Evolutionary conservation across 2,888 invertebrate species (phyloP).

Genomic region (Drosophila neonasuta): DNA sequence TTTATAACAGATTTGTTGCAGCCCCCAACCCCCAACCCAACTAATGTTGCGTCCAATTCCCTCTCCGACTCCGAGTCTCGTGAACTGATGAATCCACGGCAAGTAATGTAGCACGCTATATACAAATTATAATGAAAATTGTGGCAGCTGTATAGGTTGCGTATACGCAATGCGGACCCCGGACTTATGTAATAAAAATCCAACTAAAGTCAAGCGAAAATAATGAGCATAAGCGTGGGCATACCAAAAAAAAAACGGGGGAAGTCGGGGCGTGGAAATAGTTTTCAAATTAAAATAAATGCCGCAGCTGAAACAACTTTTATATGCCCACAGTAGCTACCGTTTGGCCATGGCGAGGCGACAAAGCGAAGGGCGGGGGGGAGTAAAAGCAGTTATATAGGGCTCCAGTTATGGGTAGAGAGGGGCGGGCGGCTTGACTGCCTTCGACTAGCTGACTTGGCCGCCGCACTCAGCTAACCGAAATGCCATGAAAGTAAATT

Average conservation of each 20-base stretch:
- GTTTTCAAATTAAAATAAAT: constrained; percentile 78
- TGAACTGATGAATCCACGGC: constrained; percentile 23
- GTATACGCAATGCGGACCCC: constrained; percentile 65
- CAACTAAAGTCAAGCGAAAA: constrained; percentile 72
- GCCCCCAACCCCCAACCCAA: background rate
- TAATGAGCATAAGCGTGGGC: constrained; percentile 65
- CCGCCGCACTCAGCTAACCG: constrained; percentile 61
- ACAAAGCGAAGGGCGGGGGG: background rate
- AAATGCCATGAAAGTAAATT: constrained; percentile 76
- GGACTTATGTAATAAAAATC: constrained; percentile 72
- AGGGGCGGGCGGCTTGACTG: constrained; percentile 10
- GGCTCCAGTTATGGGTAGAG: constrained; percentile 3
- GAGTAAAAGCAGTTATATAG: background rate
- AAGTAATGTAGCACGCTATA: constrained; percentile 61
- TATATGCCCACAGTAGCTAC: constrained; percentile 56
- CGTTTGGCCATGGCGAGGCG: constrained; percentile 3
- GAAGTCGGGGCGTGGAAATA: constrained; percentile 59
- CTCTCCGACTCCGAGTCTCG: background rate
- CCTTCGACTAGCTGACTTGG: constrained; percentile 32
- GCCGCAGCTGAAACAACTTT: constrained; percentile 72
- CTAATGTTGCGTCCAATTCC: too few relatives aligned
- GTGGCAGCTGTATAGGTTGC: constrained; percentile 52
- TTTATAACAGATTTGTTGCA: constrained; percentile 59
- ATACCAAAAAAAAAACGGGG: constrained; percentile 2
- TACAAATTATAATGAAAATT: constrained; percentile 70